Conservation (phyloP, 2,113 vertebrate genomes). For the Datnioides undecimradiatus region DNA sequence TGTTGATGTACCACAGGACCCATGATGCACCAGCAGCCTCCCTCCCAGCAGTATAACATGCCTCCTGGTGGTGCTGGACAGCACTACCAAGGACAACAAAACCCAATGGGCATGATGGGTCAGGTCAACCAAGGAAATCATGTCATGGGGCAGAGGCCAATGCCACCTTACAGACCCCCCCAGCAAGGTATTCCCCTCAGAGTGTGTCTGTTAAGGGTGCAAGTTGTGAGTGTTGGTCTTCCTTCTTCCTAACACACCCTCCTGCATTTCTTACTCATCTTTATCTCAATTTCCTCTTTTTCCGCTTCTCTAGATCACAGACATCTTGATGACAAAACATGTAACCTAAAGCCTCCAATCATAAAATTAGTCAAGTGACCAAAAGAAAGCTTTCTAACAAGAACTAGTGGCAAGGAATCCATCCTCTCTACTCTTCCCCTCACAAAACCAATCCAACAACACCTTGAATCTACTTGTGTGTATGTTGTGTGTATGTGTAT, state of each 20-base stretch:
- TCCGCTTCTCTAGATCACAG: conserved; percentile 59
- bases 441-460: conserved; percentile 77
- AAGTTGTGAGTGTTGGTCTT: conserved; percentile 63
- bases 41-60: conserved; percentile 96
- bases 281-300: conserved; percentile 59
- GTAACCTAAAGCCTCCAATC: conserved; percentile 46
- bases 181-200: conserved; percentile 91
- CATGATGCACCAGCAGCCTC: conserved; percentile 98
- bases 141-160: conserved; percentile 97
- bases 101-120: conserved; percentile 97
- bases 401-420: conserved; percentile 65
- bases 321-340: conserved; percentile 63
- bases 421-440: conserved; percentile 67
- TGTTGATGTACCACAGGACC: conserved; percentile 84
- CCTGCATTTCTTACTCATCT: conserved; percentile 65
- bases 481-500: conserved; percentile 86
- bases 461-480: conserved; percentile 85
- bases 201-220: conserved; percentile 60
- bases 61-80: conserved; percentile 93
- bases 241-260: conserved; percentile 67
- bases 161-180: conserved; percentile 97
- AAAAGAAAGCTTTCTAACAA: conserved; percentile 58
- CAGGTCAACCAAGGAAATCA: conserved; percentile 97
- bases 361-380: conserved; percentile 45
- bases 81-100: conserved; percentile 98